Evolutionary conservation across 1,140 invertebrate genomes (phyloP), one percentile per base, ranked within the genome.

Genomic region (Latrodectus geometricus): DNA sequence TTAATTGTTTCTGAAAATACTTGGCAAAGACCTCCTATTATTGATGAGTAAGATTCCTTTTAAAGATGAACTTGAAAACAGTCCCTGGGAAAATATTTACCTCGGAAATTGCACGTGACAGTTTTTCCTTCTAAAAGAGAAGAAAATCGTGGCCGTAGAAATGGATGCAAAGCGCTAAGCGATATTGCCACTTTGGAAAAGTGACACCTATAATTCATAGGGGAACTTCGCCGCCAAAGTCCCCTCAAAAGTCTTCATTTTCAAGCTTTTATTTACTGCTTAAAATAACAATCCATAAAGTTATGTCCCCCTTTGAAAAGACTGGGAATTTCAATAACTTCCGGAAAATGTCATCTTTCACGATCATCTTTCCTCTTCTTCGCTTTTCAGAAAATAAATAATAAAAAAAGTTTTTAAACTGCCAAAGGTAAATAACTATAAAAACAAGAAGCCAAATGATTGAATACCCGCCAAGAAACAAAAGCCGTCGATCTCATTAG

Each of bases 201-300:
- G 35, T 35, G 35, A 35, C 35, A 35, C 35, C 35, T 35, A 35
- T 35, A 35, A 35, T 35, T 35, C 35, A 35, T 35, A 35, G 35
- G 35, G 35, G 35, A 35, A 35, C 35, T 35, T 35, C 35, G 35
- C 35, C 35, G 35, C 35, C 35, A 35, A 35, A 35, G 35, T 5
- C 35, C 35, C 35, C 35, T 35, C 35, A 35, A 35, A 35, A 35
- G 35, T 35, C 35, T 35, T 35, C 35, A 61, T 82, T 82, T 82
- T 82, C 21, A 48, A 70, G 48, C 72, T 84, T 84, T 84, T 84
- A 84, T 84, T 84, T 84, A 83, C 72, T 83, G 69, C 80, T 70
- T 86, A 70, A 86, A 86, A 86, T 86, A 86, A 86, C 83, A 86
- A 86, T 86, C 83, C 75, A 86, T 86, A 86, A 86, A 70, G 68